phyloP scores from a whole-genome alignment of 2,888 invertebrate genomes.

The Lordiphosa fenestrarum region DNA sequence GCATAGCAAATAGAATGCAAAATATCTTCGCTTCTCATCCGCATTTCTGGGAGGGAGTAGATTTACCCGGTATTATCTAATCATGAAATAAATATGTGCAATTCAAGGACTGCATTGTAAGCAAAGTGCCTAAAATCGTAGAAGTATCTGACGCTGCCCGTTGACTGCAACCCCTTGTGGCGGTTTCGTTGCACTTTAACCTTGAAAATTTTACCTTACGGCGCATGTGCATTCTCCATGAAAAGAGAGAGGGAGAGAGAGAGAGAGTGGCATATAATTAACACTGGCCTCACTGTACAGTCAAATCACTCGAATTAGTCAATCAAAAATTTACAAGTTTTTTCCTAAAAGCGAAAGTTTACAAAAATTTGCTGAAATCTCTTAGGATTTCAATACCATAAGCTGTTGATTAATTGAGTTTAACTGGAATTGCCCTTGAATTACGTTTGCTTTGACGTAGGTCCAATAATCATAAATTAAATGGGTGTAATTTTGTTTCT shows the following conservation, averaged over 20 bases:
- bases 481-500: conserved; percentile 18
- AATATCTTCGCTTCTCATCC: conserved; percentile 22
- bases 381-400: background rate
- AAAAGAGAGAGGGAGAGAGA: conserved; percentile 1
- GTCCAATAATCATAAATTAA: conserved; percentile 54
- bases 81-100: conserved; percentile 59
- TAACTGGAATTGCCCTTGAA: conserved; percentile 28
- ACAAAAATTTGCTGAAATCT: conserved; percentile 26
- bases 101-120: conserved; percentile 42
- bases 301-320: conserved; percentile 15
- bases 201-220: conserved; percentile 72
- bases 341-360: conserved; percentile 58
- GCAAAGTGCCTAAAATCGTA: too few species aligned
- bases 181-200: conserved; percentile 81
- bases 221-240: conserved; percentile 61
- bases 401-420: conserved; percentile 4
- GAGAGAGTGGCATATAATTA: conserved; percentile 7
- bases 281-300: conserved; percentile 10
- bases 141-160: background rate
- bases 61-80: conserved; percentile 48
- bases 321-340: conserved; percentile 31
- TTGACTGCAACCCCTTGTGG: conserved; percentile 17
- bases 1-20: conserved; percentile 58
- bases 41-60: conserved; percentile 40
- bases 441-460: conserved; percentile 57